Percentiles rank a stretch among this genome's conserved stretches.
Evolutionary conservation across 2,888 invertebrate genomes (phyloP).

Genomic region (Acanthosepion lycidas): DNA sequence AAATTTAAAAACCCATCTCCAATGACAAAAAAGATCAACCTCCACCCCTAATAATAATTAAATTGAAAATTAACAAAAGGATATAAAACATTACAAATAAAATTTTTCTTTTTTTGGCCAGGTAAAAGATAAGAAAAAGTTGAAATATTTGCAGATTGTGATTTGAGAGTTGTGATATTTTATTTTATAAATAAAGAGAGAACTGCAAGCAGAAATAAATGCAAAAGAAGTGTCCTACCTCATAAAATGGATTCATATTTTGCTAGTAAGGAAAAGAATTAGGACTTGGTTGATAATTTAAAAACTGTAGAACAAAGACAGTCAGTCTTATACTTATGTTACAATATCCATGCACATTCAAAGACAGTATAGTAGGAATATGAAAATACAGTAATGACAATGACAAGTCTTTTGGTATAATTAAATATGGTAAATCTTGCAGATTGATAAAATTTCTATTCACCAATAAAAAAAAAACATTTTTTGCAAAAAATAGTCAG

Average conservation of each 20-base stretch:
- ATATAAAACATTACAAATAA: neutral
- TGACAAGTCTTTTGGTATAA: neutral
- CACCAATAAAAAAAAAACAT: neutral
- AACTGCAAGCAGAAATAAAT: constrained; percentile 14
- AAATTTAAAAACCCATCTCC: neutral
- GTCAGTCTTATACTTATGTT: neutral
- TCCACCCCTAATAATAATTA: neutral
- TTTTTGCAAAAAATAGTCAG: neutral
- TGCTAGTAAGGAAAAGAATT: constrained; percentile 33
- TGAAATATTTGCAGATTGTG: neutral
- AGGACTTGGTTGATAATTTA: neutral
- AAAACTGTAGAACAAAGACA: neutral
- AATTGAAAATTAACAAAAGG: neutral
- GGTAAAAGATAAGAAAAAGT: neutral
- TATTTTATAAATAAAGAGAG: constrained; percentile 3
- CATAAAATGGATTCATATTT: constrained; percentile 22
- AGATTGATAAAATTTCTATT: neutral
- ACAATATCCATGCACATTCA: constrained; percentile 23
- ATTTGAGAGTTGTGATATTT: neutral
- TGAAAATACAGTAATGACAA: neutral
- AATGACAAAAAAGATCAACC: neutral
- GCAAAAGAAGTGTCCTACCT: constrained; percentile 21
- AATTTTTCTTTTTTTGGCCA: neutral
- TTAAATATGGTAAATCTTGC: no score
- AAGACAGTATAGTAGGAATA: neutral